Evolutionary conservation across 2,113 vertebrate species (phyloP).

Genomic region (Elachura formosa): DNA sequence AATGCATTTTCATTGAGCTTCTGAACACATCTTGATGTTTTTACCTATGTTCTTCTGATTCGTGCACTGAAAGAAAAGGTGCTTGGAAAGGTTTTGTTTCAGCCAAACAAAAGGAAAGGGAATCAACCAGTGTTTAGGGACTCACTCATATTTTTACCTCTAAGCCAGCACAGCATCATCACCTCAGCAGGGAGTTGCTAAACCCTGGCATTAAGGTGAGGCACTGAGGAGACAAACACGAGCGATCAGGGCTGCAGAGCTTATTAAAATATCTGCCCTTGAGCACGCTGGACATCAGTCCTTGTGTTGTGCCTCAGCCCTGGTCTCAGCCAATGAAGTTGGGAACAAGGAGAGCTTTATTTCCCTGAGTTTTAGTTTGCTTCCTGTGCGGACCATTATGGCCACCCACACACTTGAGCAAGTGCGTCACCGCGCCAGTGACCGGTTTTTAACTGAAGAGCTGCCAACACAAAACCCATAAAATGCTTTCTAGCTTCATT

Average conservation of each 20-base stretch:
- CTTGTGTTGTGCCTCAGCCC: background rate
- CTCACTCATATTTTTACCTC: background rate
- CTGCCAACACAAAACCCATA: background rate
- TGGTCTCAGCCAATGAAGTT: background rate
- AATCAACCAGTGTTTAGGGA: background rate
- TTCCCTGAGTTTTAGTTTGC: background rate
- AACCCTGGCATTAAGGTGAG: background rate
- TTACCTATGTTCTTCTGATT: background rate
- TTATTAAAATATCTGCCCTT: background rate
- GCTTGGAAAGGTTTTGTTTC: background rate
- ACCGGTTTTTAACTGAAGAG: background rate
- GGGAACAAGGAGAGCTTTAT: slow-evolving; percentile 38
- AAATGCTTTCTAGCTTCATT: background rate
- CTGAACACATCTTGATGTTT: background rate
- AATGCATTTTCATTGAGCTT: background rate
- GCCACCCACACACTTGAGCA: background rate
- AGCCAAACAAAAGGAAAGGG: background rate
- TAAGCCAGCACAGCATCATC: background rate
- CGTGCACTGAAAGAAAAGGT: background rate
- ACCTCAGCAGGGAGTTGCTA: background rate
- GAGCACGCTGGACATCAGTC: background rate
- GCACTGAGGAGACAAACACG: background rate
- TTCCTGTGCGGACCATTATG: background rate
- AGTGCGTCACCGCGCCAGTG: background rate
- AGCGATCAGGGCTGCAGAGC: background rate